phyloP scores from a whole-genome alignment of 2,797 vertebrate species.

The Eurystomus glaucurus region DNA sequence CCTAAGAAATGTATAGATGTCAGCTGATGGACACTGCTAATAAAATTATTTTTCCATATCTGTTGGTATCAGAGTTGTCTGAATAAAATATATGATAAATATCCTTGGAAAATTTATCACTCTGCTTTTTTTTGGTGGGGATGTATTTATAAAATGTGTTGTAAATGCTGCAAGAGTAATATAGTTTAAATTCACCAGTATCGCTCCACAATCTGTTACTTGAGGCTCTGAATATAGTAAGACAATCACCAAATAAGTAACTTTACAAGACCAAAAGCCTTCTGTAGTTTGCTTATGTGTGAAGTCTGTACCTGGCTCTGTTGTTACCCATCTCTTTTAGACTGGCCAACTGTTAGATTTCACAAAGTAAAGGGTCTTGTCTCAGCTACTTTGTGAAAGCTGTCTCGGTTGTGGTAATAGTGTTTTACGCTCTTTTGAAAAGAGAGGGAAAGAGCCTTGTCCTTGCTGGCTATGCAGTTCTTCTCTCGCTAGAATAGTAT shows the following conservation, averaged over 20 bases:
- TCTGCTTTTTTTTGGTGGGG: neutral
- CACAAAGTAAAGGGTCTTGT: neutral
- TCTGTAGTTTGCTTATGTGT: neutral
- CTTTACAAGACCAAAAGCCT: neutral
- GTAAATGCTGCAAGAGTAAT: neutral
- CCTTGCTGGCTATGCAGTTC: neutral
- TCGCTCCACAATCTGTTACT: neutral
- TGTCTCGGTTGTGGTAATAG: neutral
- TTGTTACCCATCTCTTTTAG: neutral
- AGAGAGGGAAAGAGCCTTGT: neutral
- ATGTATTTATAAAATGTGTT: neutral
- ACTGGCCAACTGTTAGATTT: neutral
- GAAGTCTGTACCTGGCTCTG: neutral
- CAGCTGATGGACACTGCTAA: slow-evolving; percentile 52
- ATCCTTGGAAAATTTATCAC: neutral
- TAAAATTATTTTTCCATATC: slow-evolving; percentile 22
- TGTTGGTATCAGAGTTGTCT: slow-evolving; percentile 16
- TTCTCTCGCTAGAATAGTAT: neutral
- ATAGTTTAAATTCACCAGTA: neutral
- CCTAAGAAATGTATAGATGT: slow-evolving; percentile 53
- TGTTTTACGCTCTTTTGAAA: neutral
- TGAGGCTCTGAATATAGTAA: neutral
- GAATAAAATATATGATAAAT: slow-evolving; percentile 20
- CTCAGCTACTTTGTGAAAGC: neutral
- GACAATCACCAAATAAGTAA: neutral